These are phyloP conservation scores for Ectemnius lituratus DNA, from an alignment of 2,888 invertebrate genomes.

Conservation along the genomic window DNA sequence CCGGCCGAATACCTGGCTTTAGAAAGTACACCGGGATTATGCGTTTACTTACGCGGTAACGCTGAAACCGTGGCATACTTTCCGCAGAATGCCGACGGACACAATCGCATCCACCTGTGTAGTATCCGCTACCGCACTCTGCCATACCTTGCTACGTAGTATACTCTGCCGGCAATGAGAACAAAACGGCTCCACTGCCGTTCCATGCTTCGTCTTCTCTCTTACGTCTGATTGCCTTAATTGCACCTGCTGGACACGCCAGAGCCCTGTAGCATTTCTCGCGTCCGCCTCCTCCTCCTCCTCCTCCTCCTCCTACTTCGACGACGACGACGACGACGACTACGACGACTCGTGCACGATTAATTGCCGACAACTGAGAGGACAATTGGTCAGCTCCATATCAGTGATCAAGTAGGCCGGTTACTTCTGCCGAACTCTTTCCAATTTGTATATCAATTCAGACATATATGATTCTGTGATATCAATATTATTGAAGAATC, in stretches of 20 bases:
- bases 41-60: slow-evolving; percentile 23
- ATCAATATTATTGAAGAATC: too few species aligned
- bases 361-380: too few species aligned
- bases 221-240: slow-evolving; percentile 5
- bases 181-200: neutral
- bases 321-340: too few species aligned
- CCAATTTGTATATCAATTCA: too few species aligned
- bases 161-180: neutral
- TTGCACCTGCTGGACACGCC: neutral
- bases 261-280: too few species aligned
- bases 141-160: neutral
- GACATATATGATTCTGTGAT: too few species aligned
- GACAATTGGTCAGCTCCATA: too few species aligned
- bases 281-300: too few species aligned
- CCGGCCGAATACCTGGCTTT: slow-evolving; percentile 24
- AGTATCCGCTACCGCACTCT: neutral
- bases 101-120: slow-evolving; percentile 27
- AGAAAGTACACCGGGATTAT: slow-evolving; percentile 47
- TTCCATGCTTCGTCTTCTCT: neutral
- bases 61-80: slow-evolving; percentile 44
- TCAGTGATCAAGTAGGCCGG: too few species aligned
- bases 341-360: too few species aligned
- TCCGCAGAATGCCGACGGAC: slow-evolving; percentile 19
- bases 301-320: too few species aligned
- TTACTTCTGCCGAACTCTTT: too few species aligned